These are phyloP conservation scores for Argyresthia albistria DNA, from an alignment of 2,888 invertebrate species.

Conservation along the genomic window DNA sequence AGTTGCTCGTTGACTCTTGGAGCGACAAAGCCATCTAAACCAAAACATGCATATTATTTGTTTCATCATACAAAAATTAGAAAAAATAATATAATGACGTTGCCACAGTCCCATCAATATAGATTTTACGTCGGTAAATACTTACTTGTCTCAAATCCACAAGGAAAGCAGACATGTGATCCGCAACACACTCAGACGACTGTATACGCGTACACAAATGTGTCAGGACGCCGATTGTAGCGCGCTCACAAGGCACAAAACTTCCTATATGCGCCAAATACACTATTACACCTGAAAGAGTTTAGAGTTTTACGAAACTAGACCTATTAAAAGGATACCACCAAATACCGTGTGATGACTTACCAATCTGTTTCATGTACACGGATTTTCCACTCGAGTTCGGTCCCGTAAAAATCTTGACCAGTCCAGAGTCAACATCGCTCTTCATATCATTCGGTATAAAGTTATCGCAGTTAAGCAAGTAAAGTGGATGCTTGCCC, in stretches of 20 bases:
- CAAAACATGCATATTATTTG: no score
- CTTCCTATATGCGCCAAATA: slow-evolving; percentile 92
- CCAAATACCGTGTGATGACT: slow-evolving; percentile 7
- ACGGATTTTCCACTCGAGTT: slow-evolving; percentile 95
- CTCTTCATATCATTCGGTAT: slow-evolving; percentile 82
- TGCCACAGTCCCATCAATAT: no score
- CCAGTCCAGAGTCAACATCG: slow-evolving; percentile 60
- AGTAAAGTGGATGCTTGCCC: slow-evolving; percentile 85
- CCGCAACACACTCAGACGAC: slow-evolving; percentile 82
- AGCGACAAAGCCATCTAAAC: slow-evolving; percentile 80
- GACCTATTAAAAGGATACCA: background rate
- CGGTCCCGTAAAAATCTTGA: slow-evolving; percentile 90
- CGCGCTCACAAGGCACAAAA: slow-evolving; percentile 86
- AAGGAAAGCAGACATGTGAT: slow-evolving; percentile 88
- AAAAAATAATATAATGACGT: no score
- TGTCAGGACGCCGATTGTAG: slow-evolving; percentile 79
- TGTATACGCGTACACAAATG: slow-evolving; percentile 84
- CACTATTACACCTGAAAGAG: slow-evolving; percentile 74
- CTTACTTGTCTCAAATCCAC: slow-evolving; percentile 85
- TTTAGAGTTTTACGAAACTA: background rate
- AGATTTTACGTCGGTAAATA: no score
- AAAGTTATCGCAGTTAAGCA: slow-evolving; percentile 75
- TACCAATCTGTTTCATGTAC: slow-evolving; percentile 85
- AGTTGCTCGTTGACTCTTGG: slow-evolving; percentile 74
- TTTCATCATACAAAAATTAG: no score